Base-by-base conservation (phyloP, 2,888 invertebrate species). In the Allolobophora icterica region DNA sequence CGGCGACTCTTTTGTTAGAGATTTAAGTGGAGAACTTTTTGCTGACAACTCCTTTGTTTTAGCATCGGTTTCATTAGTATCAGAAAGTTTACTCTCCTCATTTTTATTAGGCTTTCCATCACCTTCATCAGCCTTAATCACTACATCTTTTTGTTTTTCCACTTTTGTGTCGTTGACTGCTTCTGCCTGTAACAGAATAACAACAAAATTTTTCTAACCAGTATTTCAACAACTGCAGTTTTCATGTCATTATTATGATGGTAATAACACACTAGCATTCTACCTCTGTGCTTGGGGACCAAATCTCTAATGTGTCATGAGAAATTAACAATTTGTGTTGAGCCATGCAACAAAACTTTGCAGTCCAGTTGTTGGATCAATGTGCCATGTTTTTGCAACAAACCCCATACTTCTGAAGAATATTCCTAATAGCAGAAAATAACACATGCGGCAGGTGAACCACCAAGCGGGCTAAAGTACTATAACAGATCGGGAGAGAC, bases 121-220 rank as follows among this genome's bases (percentile, higher is more conserved):
- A 30, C n/a, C 71, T n/a, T 71, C 71, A 71, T 71, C 71, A 71
- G 71, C 71, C n/a, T 71, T 71, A 71, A 71, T 71, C 71, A n/a
- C 71, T n/a, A n/a, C 8, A 71, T 71, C 71, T 71, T 71, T 71
- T n/a, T 71, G 30, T n/a, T 71, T 71, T 30, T 71, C 71, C 30
- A n/a, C 71, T 71, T 71, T 71, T 71, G 71, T n/a, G n/a, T 71
- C 71, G 13, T 71, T 71, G 30, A 71, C 30, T n/a, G 71, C n/a
- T 11, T 71, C 71, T n/a, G 71, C n/a, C 71, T 71, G n/a, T 11
- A n/a, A 71, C n/a, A 71, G 0, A 71, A 30, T 8, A 45, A 45
- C 45, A 30, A 71, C 71, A 71, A 52, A 52, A 71, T 11, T n/a
- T n/a, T 8, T 4, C n/a, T 11, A n/a, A 71, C 71, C 71, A 71